These are phyloP conservation scores for Uropsilus gracilis DNA, from an alignment of 2,113 vertebrate genomes.

Conservation along the genomic window DNA sequence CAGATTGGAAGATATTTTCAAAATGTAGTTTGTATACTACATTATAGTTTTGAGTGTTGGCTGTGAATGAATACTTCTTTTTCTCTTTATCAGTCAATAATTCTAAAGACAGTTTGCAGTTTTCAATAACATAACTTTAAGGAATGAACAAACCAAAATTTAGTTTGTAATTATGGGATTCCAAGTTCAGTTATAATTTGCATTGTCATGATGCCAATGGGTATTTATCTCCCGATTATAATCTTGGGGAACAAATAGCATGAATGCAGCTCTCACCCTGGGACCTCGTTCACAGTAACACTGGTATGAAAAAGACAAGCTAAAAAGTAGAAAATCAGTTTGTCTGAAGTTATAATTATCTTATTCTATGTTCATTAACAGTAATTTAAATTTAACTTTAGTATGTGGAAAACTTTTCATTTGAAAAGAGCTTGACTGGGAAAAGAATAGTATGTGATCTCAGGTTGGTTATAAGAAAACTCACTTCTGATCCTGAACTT, in stretches of 20 bases:
- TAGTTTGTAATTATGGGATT: constrained; percentile 23
- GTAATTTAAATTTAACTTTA: constrained; percentile 1
- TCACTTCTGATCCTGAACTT: background rate
- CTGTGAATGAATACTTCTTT: background rate
- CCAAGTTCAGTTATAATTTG: constrained; percentile 20
- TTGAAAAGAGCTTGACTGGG: background rate
- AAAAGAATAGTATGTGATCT: background rate
- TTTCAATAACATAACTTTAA: constrained; percentile 19
- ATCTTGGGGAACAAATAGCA: background rate
- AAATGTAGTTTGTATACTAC: background rate
- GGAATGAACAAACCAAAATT: background rate
- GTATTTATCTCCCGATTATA: background rate
- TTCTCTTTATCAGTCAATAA: constrained; percentile 10
- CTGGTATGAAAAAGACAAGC: background rate
- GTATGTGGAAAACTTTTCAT: background rate
- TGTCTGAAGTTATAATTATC: background rate
- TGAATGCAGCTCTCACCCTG: background rate
- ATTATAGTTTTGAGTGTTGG: background rate
- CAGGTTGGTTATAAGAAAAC: background rate
- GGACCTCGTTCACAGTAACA: background rate
- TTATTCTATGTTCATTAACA: background rate
- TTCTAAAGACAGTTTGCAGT: background rate
- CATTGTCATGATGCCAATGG: background rate
- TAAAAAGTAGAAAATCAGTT: background rate
- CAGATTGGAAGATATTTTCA: background rate